Percentiles rank a stretch among this genome's conserved stretches.
Evolutionary conservation across 2,888 invertebrate species (phyloP).

Genomic region (Hirtodrosophila duncani): DNA sequence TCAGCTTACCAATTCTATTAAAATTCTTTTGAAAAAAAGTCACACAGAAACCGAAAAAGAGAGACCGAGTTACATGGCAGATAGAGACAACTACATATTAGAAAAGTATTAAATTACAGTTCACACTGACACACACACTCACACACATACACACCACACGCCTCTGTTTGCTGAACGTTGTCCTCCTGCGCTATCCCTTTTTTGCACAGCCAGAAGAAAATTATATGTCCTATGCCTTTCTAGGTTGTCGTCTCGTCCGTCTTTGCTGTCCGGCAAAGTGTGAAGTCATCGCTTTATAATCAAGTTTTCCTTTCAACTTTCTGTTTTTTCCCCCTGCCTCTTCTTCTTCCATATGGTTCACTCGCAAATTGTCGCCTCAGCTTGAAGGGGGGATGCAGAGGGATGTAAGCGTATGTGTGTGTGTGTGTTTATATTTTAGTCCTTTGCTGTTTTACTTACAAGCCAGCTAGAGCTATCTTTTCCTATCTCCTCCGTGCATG

Average conservation of each 20-base stretch:
- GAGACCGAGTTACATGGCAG: background rate
- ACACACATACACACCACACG: constrained; percentile 38
- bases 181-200: constrained; percentile 40
- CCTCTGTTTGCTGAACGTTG: constrained; percentile 65
- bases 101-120: constrained; percentile 70
- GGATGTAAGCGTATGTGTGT: constrained; percentile 8
- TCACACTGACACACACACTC: background rate
- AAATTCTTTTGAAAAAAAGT: constrained; percentile 58
- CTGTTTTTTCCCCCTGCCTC: constrained; percentile 4
- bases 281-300: constrained; percentile 77
- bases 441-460: constrained; percentile 57
- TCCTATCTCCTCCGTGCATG: constrained; percentile 40
- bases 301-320: constrained; percentile 73
- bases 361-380: constrained; percentile 59
- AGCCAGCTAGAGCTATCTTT: constrained; percentile 16
- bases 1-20: constrained; percentile 72
- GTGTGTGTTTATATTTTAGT: constrained; percentile 34
- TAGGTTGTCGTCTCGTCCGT: constrained; percentile 15
- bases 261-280: constrained; percentile 59
- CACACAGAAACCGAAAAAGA: constrained; percentile 8
- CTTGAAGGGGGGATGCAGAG: constrained; percentile 36
- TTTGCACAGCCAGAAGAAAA: constrained; percentile 44
- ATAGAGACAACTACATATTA: constrained; percentile 59
- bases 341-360: constrained; percentile 52
- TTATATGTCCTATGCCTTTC: constrained; percentile 54